phyloP scores from a whole-genome alignment of 2,797 vertebrate genomes.

The Columba guinea region DNA sequence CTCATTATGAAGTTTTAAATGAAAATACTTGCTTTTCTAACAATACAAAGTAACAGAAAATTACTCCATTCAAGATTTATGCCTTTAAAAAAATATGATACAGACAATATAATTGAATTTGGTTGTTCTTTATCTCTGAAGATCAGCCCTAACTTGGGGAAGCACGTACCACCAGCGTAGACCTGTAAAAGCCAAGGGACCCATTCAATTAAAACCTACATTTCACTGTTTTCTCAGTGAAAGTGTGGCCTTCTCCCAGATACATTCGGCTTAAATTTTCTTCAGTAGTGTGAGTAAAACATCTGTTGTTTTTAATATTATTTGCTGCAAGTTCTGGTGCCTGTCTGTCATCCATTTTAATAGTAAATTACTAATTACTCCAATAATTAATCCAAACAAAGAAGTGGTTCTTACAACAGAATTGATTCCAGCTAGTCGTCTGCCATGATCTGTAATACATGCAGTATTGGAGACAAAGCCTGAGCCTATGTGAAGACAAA shows the following conservation, averaged over 20 bases:
- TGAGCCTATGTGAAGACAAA: not conserved
- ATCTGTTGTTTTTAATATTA: not conserved
- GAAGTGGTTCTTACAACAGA: not conserved
- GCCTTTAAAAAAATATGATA: not conserved
- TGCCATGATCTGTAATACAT: not conserved
- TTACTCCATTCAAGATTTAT: not conserved
- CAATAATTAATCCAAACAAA: not conserved
- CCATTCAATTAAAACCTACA: not conserved
- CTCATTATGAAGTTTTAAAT: not conserved
- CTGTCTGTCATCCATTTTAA: not conserved
- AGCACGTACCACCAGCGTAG: not conserved
- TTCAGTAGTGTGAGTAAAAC: not conserved
- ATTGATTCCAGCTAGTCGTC: not conserved
- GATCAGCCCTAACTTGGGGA: not conserved
- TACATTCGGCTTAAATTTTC: not conserved
- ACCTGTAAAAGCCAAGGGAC: not conserved
- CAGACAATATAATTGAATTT: not conserved
- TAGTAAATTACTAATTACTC: not conserved
- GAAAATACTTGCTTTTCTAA: not conserved
- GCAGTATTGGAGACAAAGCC: not conserved
- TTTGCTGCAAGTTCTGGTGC: not conserved
- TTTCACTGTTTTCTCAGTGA: not conserved
- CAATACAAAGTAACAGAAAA: not conserved
- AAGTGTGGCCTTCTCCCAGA: not conserved
- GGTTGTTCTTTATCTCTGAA: not conserved